phyloP scores from a whole-genome alignment of 2,113 vertebrate genomes.

The Merops nubicus region DNA sequence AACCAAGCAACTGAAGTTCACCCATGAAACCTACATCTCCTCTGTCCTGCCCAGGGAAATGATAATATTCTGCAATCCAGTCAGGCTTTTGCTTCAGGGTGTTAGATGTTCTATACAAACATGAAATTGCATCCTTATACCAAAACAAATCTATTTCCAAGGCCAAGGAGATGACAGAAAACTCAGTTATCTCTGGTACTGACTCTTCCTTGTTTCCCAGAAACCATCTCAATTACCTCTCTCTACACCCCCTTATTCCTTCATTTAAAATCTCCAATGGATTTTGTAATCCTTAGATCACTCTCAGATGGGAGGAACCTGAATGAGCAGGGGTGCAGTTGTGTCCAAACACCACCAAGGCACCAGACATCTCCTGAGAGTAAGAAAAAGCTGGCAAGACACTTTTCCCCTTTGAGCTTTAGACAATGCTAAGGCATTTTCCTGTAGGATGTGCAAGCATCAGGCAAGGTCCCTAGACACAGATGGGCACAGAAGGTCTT shows the following conservation, averaged over 20 bases:
- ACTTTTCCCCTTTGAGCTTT: neutral
- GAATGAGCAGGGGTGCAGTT: neutral
- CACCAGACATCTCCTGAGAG: neutral
- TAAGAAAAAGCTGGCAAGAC: neutral
- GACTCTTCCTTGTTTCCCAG: neutral
- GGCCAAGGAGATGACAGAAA: accelerated
- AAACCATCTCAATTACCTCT: neutral
- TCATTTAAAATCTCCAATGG: neutral
- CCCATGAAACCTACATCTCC: neutral
- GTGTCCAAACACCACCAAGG: neutral
- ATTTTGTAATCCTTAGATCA: neutral
- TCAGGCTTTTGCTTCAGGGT: neutral
- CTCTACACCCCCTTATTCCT: neutral
- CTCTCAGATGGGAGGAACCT: neutral
- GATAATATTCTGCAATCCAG: neutral
- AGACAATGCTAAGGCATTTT: neutral
- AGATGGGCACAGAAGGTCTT: neutral
- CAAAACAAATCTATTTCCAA: neutral
- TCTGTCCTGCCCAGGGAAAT: neutral
- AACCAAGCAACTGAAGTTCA: neutral
- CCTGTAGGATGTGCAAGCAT: neutral
- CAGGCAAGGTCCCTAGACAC: neutral
- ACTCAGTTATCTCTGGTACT: neutral
- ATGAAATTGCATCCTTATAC: neutral
- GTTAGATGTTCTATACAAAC: neutral